These are phyloP conservation scores for Sarcophaga carnaria DNA, from an alignment of 2,888 invertebrate genomes.

Conservation along the genomic window DNA sequence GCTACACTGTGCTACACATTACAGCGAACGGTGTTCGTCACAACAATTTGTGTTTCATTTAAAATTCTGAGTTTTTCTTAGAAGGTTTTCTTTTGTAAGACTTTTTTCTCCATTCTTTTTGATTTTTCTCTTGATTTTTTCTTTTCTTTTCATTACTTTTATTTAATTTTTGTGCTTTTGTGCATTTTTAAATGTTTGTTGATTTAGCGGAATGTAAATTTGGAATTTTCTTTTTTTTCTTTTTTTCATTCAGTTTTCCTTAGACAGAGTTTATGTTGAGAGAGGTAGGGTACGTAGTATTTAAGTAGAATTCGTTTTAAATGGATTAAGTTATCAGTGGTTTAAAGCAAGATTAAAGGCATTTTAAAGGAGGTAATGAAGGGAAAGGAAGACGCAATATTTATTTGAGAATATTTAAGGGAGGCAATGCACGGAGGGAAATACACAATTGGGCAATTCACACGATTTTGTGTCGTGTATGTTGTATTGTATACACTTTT, in stretches of 20 bases:
- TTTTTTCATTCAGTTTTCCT: background rate
- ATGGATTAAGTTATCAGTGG: slow-evolving; percentile 67
- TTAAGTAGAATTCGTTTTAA: slow-evolving; percentile 50
- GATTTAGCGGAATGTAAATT: slow-evolving; percentile 62
- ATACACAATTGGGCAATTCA: no score
- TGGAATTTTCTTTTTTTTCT: background rate
- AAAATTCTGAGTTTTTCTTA: slow-evolving; percentile 62
- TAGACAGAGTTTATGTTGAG: background rate
- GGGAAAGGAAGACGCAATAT: no score
- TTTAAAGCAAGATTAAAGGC: slow-evolving; percentile 4
- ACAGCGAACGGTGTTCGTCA: slow-evolving; percentile 58
- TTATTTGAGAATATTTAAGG: no score
- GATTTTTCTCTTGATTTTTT: slow-evolving; percentile 29
- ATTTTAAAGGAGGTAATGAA: no score
- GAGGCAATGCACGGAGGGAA: no score
- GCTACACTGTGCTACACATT: slow-evolving; percentile 9
- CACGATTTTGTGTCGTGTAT: no score
- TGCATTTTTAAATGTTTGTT: slow-evolving; percentile 71
- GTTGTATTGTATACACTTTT: no score
- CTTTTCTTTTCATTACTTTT: slow-evolving; percentile 75
- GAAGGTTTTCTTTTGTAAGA: slow-evolving; percentile 11
- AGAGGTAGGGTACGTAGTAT: slow-evolving; percentile 7
- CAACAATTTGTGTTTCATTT: slow-evolving; percentile 59
- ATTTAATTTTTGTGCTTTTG: slow-evolving; percentile 79
- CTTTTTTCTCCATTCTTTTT: background rate